Evolutionary conservation across 2,113 vertebrate species (phyloP).

Genomic region (Sakesphorus luctuosus): DNA sequence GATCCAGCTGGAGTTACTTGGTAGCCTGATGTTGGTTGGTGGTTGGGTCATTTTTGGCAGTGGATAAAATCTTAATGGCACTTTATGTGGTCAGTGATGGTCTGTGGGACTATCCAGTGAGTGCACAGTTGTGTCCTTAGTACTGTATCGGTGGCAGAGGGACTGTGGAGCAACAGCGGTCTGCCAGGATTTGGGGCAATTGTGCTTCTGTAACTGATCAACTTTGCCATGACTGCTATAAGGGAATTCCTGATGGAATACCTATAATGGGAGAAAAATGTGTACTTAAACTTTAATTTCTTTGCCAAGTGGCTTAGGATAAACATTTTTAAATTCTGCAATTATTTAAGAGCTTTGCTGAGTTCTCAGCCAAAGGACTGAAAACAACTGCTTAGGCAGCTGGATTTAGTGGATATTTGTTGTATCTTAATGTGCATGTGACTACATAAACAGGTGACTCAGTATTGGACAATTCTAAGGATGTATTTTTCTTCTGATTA

Average conservation of each 20-base stretch:
- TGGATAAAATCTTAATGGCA: background rate
- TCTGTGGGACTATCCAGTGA: accelerated
- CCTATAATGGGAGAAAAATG: background rate
- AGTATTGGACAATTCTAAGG: background rate
- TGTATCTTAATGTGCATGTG: background rate
- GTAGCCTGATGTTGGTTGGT: background rate
- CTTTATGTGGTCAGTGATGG: background rate
- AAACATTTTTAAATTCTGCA: background rate
- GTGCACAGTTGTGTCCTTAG: background rate
- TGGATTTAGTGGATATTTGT: background rate
- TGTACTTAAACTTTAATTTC: background rate
- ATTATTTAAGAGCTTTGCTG: background rate
- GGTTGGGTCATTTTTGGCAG: background rate
- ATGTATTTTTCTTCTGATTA: conserved; percentile 5
- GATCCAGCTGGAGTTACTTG: background rate
- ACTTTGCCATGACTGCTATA: background rate
- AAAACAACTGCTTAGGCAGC: background rate
- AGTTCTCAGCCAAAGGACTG: background rate
- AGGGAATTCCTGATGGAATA: background rate
- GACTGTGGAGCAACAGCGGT: background rate
- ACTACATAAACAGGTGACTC: background rate
- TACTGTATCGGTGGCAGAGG: background rate
- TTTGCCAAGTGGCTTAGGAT: background rate
- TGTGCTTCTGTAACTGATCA: background rate
- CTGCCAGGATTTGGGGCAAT: background rate